Conservation (phyloP, 2,888 invertebrate species). For the Embidobia sp. region DNA sequence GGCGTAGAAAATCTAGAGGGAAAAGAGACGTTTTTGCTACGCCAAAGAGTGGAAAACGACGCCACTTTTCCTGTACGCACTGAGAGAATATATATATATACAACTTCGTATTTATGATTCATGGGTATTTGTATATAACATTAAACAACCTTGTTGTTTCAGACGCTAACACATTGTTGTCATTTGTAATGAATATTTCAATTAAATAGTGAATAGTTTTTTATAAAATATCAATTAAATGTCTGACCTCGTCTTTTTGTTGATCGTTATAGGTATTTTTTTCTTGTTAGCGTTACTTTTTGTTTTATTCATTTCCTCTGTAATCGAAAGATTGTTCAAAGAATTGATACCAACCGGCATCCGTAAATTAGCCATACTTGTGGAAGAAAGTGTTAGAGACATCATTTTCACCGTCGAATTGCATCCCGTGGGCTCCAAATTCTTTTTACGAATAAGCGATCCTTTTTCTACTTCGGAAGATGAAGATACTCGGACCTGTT, state of each 20-base stretch:
- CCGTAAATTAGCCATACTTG: slow-evolving; percentile 76
- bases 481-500: slow-evolving; percentile 45
- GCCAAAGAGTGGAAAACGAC: too few relatives aligned
- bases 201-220: too few relatives aligned
- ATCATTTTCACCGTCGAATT: slow-evolving; percentile 66
- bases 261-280: slow-evolving; percentile 17
- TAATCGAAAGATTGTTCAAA: slow-evolving; percentile 63
- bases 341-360: slow-evolving; percentile 67
- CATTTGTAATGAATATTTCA: slow-evolving; percentile 11
- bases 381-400: slow-evolving; percentile 71
- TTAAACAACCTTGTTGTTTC: too few relatives aligned
- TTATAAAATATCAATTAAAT: slow-evolving; percentile 58
- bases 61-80: too few relatives aligned
- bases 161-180: too few relatives aligned
- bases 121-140: too few relatives aligned
- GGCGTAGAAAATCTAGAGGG: too few relatives aligned
- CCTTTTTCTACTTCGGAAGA: slow-evolving; percentile 71
- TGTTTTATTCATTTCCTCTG: slow-evolving; percentile 46
- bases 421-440: slow-evolving; percentile 67
- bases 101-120: too few relatives aligned
- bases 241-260: slow-evolving; percentile 41
- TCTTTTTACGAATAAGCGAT: slow-evolving; percentile 66
- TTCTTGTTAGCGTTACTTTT: slow-evolving; percentile 46
- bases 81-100: too few relatives aligned
- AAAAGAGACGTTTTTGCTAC: too few relatives aligned